Conservation (phyloP, 2,888 invertebrate species). For the Lasioglossum malachurum region DNA sequence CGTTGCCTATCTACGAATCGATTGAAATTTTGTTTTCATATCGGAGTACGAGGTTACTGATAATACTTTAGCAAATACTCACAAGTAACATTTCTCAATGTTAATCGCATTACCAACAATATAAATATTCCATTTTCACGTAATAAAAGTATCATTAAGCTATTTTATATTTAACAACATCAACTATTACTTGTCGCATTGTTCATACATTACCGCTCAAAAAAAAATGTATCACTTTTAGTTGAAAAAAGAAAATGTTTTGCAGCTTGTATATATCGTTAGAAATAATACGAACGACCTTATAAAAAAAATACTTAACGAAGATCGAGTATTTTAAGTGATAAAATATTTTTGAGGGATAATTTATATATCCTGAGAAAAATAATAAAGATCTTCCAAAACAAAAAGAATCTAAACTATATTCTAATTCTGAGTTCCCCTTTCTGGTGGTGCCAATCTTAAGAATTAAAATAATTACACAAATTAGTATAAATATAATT, state of each 20-base stretch:
- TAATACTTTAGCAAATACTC: neutral
- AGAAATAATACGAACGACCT: neutral
- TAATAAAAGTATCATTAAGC: slow-evolving; percentile 28
- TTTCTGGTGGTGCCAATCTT: slow-evolving; percentile 78
- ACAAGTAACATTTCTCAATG: slow-evolving; percentile 12
- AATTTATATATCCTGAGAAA: neutral
- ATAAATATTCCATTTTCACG: slow-evolving; percentile 25
- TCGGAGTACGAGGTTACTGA: neutral
- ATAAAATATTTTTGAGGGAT: neutral
- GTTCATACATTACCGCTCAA: neutral
- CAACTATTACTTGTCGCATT: neutral
- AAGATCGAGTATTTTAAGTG: neutral
- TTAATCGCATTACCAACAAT: neutral
- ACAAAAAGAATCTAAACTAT: neutral
- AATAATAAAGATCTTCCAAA: neutral
- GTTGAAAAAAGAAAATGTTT: neutral
- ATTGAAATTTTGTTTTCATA: neutral
- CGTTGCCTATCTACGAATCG: neutral
- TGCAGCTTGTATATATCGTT: neutral
- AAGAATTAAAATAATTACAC: slow-evolving; percentile 46
- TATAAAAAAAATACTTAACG: neutral
- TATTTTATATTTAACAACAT: neutral
- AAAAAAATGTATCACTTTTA: neutral
- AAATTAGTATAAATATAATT: slow-evolving; percentile 1
- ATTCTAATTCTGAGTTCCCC: slow-evolving; percentile 44